Evolutionary conservation across 2,113 vertebrate species (phyloP), one percentile per base, ranked within the genome.

Genomic region (Aix galericulata): DNA sequence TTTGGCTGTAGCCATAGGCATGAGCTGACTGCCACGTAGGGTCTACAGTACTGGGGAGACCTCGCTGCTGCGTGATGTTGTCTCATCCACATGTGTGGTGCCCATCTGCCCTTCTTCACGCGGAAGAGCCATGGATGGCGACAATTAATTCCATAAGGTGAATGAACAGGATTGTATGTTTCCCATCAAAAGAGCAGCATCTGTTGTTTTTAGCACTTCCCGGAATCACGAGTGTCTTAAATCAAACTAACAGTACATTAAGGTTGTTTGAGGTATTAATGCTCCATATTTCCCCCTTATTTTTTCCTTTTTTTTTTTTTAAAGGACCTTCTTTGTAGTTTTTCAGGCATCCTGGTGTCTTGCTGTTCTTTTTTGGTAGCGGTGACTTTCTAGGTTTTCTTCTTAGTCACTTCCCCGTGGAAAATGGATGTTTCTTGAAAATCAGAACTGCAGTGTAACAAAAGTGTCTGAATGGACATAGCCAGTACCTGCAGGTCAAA

Each of bases 151-250:
- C 92, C 66, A 23, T 92, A 86, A 97, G 93, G 93, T 96, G 94
- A 89, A 55, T 6, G 78, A 94, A 31, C 38, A 92, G 86, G 88
- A 89, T 64, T 84, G 44, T 60, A 13, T 79, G 77, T 48, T 96
- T 94, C 63, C 77, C 50, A 69, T 85, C 80, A 95, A 92, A 97
- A 95, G 90, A 95, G 80, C 93, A 95, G 94, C 95, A 94, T 92
- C 95, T 97, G 95, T 95, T 97, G 92, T 92, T 96, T 90, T 91
- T 97, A 96, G 93, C 92, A 85, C 94, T 93, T 96, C 58, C 50
- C 6, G 1, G 77, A 87, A 93, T 93, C 92, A 73, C 1, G 36
- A 75, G 77, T 88, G 83, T 62, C 93, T 95, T 91, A 69, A 90
- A 92, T 91, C 56, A 58, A 92, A 34, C 53, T 93, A 96, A 69